Percentiles rank a stretch among this genome's conserved stretches.
Evolutionary conservation across 1,140 invertebrate genomes (phyloP).

Genomic region (Lithobius niger): DNA sequence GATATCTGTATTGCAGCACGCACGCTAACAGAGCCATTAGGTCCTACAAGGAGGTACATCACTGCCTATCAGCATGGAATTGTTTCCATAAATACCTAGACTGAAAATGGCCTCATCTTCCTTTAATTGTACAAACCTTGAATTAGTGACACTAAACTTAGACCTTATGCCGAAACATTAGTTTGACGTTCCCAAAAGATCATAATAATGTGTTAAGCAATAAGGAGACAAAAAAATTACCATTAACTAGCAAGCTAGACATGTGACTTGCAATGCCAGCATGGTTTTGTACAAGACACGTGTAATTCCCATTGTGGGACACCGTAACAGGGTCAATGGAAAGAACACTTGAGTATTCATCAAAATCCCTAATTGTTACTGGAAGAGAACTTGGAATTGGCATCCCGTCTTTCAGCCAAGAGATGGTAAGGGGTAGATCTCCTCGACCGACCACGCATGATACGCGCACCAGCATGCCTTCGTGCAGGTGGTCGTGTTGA

Average conservation of each 20-base stretch:
- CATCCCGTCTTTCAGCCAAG: constrained; percentile 45
- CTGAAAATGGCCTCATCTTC: too few species aligned
- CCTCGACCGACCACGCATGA: constrained; percentile 6
- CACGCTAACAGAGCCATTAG: too few species aligned
- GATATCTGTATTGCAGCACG: too few species aligned
- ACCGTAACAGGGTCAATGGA: constrained; percentile 45
- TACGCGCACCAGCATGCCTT: constrained; percentile 1
- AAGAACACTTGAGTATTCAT: constrained; percentile 33
- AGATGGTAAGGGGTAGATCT: constrained; percentile 1
- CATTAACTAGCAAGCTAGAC: constrained; percentile 42
- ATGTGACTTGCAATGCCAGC: constrained; percentile 47
- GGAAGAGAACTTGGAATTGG: constrained; percentile 37
- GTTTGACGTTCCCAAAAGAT: too few species aligned
- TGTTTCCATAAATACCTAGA: too few species aligned
- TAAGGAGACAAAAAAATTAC: too few species aligned
- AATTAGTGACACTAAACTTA: too few species aligned
- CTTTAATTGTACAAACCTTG: too few species aligned
- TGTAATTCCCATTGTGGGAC: constrained; percentile 53
- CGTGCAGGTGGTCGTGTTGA: not conserved
- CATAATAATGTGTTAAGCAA: too few species aligned
- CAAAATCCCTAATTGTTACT: constrained; percentile 40
- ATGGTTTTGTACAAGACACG: constrained; percentile 49
- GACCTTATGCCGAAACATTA: too few species aligned
- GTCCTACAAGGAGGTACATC: too few species aligned
- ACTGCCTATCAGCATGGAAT: too few species aligned